phyloP scores from a whole-genome alignment of 2,888 invertebrate genomes.

The Drosophila gaucha region DNA sequence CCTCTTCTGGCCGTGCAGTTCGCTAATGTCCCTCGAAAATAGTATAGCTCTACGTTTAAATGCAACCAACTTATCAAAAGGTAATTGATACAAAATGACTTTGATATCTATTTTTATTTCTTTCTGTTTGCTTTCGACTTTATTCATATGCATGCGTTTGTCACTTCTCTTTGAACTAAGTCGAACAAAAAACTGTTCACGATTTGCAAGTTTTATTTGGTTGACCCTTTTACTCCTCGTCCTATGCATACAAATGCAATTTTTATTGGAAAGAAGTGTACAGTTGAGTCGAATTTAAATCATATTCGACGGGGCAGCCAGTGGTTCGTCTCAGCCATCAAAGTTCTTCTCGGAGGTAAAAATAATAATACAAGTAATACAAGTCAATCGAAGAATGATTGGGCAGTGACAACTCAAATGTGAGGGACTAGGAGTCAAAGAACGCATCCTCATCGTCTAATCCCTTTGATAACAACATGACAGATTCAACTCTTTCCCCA shows the following conservation, averaged over 20 bases:
- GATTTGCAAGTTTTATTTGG: slow-evolving; percentile 1
- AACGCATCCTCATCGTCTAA: background rate
- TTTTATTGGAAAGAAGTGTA: background rate
- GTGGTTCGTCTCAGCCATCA: background rate
- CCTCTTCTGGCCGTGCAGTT: background rate
- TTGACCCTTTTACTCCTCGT: too few species aligned
- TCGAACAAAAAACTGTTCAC: background rate
- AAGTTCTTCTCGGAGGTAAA: background rate
- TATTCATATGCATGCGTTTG: background rate
- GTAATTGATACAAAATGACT: slow-evolving; percentile 74
- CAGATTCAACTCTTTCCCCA: background rate
- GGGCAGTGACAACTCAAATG: background rate
- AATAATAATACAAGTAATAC: background rate
- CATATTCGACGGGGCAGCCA: too few species aligned
- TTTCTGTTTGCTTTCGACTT: background rate
- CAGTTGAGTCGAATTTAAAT: background rate
- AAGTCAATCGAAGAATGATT: background rate
- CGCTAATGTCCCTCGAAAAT: slow-evolving; percentile 1
- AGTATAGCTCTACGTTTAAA: slow-evolving; percentile 7
- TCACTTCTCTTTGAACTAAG: background rate
- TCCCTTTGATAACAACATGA: slow-evolving; percentile 1
- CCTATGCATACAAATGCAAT: background rate
- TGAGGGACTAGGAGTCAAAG: too few species aligned
- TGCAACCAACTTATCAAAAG: slow-evolving; percentile 52
- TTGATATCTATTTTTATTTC: slow-evolving; percentile 39